Evolutionary conservation across 2,113 vertebrate genomes (phyloP), one percentile per base, ranked within the genome.

Genomic region (Camelus dromedarius): DNA sequence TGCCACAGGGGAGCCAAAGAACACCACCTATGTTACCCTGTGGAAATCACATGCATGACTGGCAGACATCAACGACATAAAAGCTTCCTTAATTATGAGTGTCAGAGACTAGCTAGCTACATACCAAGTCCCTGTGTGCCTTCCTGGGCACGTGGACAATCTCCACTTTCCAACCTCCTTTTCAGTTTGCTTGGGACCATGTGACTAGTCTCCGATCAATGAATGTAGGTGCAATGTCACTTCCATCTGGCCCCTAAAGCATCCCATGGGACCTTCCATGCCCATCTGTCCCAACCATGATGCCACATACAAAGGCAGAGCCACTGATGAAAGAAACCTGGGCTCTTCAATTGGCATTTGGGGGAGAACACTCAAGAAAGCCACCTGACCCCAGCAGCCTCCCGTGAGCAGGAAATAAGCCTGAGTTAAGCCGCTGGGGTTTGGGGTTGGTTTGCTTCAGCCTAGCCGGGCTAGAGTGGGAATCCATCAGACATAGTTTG

Each of bases 11-110:
- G 28, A 48, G 32, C 35, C 50, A 62, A 87, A 35, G 46, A 42
- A 12, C 19, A 28, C 4, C 1, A 22, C 5, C 0, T 20, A 2
- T 14, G 14, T 20, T 32, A 30, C 22, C 26, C 30, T 26, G 1
- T 35, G n/a, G 73, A 73, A 86, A 32, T 5, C 32, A 5, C 1
- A 38, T 15, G 11, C 35, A 9, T 50, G 15, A 35, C 5, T 35
- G 28, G 38, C 16, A 20, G 2, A 24, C 32, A 50, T 48, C 62
- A 5, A 8, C 4, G 50, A 76, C 18, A 8, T 30, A 42, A 38
- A 56, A 48, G 6, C 24, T 46, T n/a, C 19, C 83, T 72, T 16
- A 26, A 66, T 26, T 26, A 16, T 3, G 6, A 64, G 73, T 12
- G 18, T 64, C 64, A 48, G 42, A 52, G 46, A 38, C 19, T 14